These are phyloP conservation scores for Alosa sapidissima DNA, from an alignment of 2,797 vertebrate genomes.

Conservation along the genomic window DNA sequence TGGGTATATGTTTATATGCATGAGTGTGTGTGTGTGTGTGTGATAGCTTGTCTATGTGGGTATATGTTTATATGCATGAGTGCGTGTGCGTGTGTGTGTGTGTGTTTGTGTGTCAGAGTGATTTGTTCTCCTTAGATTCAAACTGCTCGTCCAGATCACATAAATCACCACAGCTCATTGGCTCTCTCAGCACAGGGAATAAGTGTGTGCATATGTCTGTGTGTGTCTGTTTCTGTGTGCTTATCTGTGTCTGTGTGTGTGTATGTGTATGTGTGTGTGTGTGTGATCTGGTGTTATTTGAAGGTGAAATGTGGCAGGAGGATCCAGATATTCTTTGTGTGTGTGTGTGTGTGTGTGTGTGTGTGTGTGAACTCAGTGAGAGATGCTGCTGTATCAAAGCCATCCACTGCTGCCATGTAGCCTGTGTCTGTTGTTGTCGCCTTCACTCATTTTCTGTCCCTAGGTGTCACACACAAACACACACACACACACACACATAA, in stretches of 20 bases:
- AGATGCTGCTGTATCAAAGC: constrained; percentile 23
- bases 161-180: constrained; percentile 67
- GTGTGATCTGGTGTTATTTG: constrained; percentile 69
- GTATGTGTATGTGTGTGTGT: background rate
- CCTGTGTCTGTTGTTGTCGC: constrained; percentile 34
- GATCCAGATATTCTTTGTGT: constrained; percentile 26
- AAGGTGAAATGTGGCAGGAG: constrained; percentile 67
- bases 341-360: background rate
- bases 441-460: constrained; percentile 53
- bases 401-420: constrained; percentile 38
- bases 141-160: constrained; percentile 63
- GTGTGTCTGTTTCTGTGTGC: background rate
- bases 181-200: constrained; percentile 60
- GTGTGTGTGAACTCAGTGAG: background rate
- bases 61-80: background rate
- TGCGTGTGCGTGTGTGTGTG: background rate
- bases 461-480: background rate
- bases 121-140: constrained; percentile 64
- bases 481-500: background rate
- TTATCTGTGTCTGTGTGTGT: background rate
- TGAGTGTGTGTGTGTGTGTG: background rate
- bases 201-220: background rate
- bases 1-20: too few relatives aligned
- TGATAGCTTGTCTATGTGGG: background rate
- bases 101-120: constrained; percentile 52